These are phyloP conservation scores for Rhopalosiphum nymphaeae DNA, from an alignment of 2,888 invertebrate genomes.

Conservation along the genomic window DNA sequence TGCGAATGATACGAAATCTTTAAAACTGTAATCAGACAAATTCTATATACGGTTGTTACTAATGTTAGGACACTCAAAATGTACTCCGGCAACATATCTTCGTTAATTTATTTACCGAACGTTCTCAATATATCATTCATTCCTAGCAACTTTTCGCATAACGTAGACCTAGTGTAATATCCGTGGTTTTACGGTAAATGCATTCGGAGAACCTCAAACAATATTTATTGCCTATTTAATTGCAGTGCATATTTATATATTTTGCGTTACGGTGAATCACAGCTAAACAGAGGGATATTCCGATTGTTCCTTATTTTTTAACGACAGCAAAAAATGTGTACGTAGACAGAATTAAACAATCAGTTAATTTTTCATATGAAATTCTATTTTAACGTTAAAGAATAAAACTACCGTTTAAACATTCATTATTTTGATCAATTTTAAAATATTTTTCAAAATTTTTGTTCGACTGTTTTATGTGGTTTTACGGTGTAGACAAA, in stretches of 20 bases:
- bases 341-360: neutral
- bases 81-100: neutral
- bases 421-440: neutral
- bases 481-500: neutral
- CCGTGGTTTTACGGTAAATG: neutral
- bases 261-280: neutral
- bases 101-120: neutral
- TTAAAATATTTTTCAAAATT: neutral
- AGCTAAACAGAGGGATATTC: neutral
- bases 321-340: neutral
- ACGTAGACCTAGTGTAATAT: neutral
- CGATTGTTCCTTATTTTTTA: too few relatives aligned
- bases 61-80: neutral
- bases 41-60: neutral
- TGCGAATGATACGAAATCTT: neutral
- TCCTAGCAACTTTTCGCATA: neutral
- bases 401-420: neutral
- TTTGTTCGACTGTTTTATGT: neutral
- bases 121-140: neutral
- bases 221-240: neutral
- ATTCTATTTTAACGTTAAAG: neutral
- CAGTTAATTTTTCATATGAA: neutral
- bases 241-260: neutral
- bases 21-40: constrained; percentile 5
- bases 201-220: neutral